Evolutionary conservation across 2,888 invertebrate genomes (phyloP).

Genomic region (Holacanthella duospinosa): DNA sequence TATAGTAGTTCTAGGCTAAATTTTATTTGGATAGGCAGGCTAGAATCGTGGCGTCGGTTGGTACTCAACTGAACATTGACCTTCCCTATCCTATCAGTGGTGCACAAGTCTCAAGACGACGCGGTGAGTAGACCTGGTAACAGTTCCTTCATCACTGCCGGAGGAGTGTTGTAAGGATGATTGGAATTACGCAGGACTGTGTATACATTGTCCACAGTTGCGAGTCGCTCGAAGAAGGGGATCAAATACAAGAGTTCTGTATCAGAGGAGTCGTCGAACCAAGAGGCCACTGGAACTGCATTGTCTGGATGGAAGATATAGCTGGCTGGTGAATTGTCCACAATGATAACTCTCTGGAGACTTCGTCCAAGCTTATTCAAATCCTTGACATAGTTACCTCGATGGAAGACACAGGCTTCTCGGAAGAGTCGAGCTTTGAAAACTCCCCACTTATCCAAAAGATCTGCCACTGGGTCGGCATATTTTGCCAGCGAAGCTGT

Average conservation of each 20-base stretch:
- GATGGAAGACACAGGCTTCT: conserved; percentile 99
- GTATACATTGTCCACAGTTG: conserved; percentile 94
- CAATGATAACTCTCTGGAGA: conserved; percentile 90
- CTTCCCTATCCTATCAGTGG: neutral
- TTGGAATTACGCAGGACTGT: conserved; percentile 85
- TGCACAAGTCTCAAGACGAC: neutral
- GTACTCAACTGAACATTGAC: too few relatives aligned
- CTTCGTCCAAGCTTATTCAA: conserved; percentile 93
- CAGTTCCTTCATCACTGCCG: conserved; percentile 17
- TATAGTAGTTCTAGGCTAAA: neutral
- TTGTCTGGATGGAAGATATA: conserved; percentile 93
- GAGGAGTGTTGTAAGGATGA: conserved; percentile 52
- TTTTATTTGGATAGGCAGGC: neutral
- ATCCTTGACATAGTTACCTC: conserved; percentile 99
- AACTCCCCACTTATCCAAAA: conserved; percentile 94
- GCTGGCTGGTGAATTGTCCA: conserved; percentile 98
- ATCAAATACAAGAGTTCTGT: conserved; percentile 92
- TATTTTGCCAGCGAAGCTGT: conserved; percentile 60
- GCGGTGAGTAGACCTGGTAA: conserved; percentile 2
- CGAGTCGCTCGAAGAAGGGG: conserved; percentile 93
- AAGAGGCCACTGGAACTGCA: conserved; percentile 88
- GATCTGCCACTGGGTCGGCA: conserved; percentile 98
- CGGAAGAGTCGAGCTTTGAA: conserved; percentile 93
- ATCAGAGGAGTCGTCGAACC: conserved; percentile 99
- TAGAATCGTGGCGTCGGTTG: neutral